Conservation (phyloP, 2,888 invertebrate genomes). For the Cyaniris semiargus region DNA sequence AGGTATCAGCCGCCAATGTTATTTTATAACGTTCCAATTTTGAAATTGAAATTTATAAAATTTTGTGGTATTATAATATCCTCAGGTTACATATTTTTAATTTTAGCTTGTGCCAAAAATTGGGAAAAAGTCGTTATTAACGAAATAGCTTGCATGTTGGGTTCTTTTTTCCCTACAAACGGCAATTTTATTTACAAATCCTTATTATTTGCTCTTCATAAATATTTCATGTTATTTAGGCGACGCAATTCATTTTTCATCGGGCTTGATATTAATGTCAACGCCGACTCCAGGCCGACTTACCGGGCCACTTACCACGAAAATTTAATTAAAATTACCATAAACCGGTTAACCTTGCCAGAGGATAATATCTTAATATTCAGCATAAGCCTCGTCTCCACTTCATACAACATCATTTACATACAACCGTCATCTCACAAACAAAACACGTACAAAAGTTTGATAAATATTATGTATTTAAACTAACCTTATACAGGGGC, state of each 20-base stretch:
- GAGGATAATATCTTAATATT: slow-evolving; percentile 23
- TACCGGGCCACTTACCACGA: slow-evolving; percentile 12
- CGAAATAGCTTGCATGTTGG: not conserved
- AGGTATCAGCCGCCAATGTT: too few species aligned
- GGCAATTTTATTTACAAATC: not conserved
- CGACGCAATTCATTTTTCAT: slow-evolving; percentile 15
- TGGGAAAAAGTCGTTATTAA: not conserved
- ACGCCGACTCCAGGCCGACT: not conserved
- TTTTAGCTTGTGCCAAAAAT: not conserved
- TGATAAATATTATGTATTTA: not conserved
- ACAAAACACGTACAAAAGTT: slow-evolving; percentile 11
- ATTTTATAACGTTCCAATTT: not conserved
- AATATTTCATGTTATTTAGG: slow-evolving; percentile 7
- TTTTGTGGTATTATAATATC: not conserved
- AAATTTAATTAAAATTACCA: slow-evolving; percentile 21
- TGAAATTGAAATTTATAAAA: too few species aligned
- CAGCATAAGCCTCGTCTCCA: not conserved
- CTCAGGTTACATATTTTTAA: not conserved
- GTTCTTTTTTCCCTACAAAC: not conserved
- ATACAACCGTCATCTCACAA: not conserved
- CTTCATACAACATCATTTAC: slow-evolving; percentile 12
- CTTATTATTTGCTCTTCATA: not conserved
- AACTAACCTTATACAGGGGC: not conserved
- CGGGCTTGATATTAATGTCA: slow-evolving; percentile 11
- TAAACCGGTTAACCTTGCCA: slow-evolving; percentile 25